A percentile compares a stretch with the other conserved stretches of the same genome.
Conservation (phyloP, 1,140 invertebrate genomes). For the Chelonus insularis region DNA sequence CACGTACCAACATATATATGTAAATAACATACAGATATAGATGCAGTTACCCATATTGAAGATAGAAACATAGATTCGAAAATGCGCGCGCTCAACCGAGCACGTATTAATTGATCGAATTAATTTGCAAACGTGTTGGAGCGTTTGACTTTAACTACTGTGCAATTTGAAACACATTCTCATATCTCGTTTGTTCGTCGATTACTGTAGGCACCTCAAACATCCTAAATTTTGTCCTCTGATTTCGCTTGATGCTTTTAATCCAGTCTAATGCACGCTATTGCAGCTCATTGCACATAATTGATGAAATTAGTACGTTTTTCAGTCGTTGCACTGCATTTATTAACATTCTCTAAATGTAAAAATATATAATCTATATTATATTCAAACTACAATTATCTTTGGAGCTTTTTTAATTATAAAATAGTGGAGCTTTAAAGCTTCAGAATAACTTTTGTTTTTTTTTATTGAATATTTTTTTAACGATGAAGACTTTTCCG, state of each 20-base stretch:
- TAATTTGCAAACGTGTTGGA: slow-evolving; percentile 37
- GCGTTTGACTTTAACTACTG: neutral
- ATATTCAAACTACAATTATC: no score
- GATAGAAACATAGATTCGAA: slow-evolving; percentile 16
- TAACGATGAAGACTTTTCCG: no score
- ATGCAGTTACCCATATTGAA: neutral
- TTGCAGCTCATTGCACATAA: slow-evolving; percentile 9
- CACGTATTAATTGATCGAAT: slow-evolving; percentile 49
- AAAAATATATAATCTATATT: no score
- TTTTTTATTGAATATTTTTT: no score
- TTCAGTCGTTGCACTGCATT: no score
- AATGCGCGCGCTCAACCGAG: slow-evolving; percentile 31
- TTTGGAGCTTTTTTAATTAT: no score
- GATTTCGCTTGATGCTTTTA: slow-evolving; percentile 13
- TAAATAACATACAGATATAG: slow-evolving; percentile 29
- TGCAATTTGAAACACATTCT: neutral
- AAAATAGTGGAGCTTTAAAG: no score
- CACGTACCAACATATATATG: slow-evolving; percentile 26
- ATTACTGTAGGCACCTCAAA: slow-evolving; percentile 10
- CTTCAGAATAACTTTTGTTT: no score
- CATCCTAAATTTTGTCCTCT: slow-evolving; percentile 8
- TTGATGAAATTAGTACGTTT: no score
- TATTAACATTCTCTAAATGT: no score
- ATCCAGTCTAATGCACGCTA: neutral
- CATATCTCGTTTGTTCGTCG: neutral